Conservation (phyloP, 2,797 vertebrate species). For the Oreonectes daqikongensis region DNA sequence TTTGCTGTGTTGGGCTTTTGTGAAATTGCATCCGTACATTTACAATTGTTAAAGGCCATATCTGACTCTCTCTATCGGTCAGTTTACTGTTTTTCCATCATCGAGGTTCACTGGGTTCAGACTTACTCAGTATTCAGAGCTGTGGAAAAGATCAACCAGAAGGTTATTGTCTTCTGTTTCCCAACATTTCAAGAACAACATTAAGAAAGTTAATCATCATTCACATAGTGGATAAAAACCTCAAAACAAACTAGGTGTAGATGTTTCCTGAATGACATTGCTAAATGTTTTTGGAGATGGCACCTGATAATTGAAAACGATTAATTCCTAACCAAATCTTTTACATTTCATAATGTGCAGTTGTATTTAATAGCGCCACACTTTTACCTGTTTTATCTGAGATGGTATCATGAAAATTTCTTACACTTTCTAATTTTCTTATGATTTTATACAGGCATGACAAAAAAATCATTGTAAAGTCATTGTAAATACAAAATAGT, state of each 20-base stretch:
- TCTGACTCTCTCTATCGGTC: neutral
- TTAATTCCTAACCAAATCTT: neutral
- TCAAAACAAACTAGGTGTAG: neutral
- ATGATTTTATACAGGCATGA: no score
- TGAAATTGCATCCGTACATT: neutral
- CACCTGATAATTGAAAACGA: neutral
- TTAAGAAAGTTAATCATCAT: constrained; percentile 35
- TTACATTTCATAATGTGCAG: neutral
- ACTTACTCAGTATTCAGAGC: constrained; percentile 39
- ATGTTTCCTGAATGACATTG: constrained; percentile 3
- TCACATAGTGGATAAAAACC: constrained; percentile 5
- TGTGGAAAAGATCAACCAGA: constrained; percentile 26
- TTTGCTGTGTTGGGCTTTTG: constrained; percentile 9
- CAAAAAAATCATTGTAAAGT: no score
- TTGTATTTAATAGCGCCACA: no score
- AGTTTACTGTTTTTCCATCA: constrained; percentile 35
- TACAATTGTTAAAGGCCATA: neutral
- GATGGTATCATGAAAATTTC: no score
- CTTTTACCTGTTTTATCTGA: no score
- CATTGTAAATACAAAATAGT: no score
- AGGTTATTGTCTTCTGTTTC: constrained; percentile 19
- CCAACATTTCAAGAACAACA: constrained; percentile 19
- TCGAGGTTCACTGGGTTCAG: constrained; percentile 38
- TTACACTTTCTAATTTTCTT: no score
- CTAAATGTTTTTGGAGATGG: neutral